Percentiles rank a stretch among this genome's conserved stretches.
These are phyloP conservation scores for Euura saliciscinereae DNA, from an alignment of 1,140 invertebrate genomes.

Conservation along the genomic window DNA sequence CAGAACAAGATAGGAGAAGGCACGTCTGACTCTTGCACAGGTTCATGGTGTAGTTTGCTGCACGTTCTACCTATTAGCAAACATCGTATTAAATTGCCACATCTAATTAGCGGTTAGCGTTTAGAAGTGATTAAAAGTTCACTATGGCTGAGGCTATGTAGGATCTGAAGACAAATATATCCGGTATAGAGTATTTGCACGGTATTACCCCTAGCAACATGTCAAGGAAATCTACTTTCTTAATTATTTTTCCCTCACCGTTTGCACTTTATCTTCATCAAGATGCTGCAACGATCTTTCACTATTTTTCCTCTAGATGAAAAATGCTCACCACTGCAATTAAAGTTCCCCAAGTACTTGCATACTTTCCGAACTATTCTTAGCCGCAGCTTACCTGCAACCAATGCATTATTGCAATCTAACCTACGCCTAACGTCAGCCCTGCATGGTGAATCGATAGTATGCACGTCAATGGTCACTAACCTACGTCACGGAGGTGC, in stretches of 20 bases:
- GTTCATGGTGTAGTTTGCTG: conserved; percentile 36
- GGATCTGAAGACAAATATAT: neutral
- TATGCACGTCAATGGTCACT: neutral
- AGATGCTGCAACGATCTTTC: too few species aligned
- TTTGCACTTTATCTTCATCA: too few species aligned
- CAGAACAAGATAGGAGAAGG: conserved; percentile 38
- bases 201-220: too few species aligned
- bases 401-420: neutral
- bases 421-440: neutral
- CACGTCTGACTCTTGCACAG: conserved; percentile 32
- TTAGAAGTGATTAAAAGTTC: conserved; percentile 10
- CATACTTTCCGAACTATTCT: too few species aligned
- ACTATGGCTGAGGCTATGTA: too few species aligned
- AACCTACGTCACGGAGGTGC: neutral
- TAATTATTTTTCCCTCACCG: too few species aligned
- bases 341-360: too few species aligned
- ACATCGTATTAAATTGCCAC: conserved; percentile 43
- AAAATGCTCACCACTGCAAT: too few species aligned
- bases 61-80: conserved; percentile 44
- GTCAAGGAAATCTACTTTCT: too few species aligned
- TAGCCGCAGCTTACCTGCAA: neutral
- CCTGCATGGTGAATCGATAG: neutral
- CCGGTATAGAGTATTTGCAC: neutral
- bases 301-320: too few species aligned
- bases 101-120: conserved; percentile 42